Evolutionary conservation across 2,797 vertebrate genomes (phyloP).

Genomic region (Thaleichthys pacificus): DNA sequence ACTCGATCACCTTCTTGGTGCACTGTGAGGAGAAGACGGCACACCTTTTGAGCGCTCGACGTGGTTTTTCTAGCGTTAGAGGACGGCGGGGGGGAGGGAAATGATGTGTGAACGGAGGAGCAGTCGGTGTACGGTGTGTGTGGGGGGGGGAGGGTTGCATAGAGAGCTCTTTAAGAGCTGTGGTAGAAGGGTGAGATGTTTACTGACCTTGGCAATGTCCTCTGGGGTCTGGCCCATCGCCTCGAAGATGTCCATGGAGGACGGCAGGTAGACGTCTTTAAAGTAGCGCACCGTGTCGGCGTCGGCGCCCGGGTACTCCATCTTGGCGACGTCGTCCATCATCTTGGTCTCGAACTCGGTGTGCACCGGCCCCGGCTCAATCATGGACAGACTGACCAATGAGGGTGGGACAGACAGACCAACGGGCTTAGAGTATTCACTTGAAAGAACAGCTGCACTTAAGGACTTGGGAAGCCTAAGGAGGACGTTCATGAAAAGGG

Average conservation of each 20-base stretch:
- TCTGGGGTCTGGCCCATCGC: slow-evolving; percentile 86
- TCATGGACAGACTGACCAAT: slow-evolving; percentile 82
- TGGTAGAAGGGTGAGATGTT: not conserved
- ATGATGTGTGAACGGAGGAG: too few species aligned
- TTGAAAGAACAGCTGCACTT: not conserved
- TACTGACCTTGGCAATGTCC: slow-evolving; percentile 81
- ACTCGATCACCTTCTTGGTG: slow-evolving; percentile 83
- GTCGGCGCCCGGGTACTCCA: slow-evolving; percentile 83
- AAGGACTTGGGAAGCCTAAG: too few species aligned
- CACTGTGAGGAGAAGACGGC: slow-evolving; percentile 65
- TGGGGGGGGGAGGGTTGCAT: too few species aligned
- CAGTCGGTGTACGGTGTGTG: too few species aligned
- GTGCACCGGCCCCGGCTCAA: slow-evolving; percentile 90
- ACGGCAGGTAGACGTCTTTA: slow-evolving; percentile 86
- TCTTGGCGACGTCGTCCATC: slow-evolving; percentile 81
- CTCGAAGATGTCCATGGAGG: slow-evolving; percentile 84
- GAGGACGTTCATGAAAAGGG: not conserved
- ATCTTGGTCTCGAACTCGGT: slow-evolving; percentile 92
- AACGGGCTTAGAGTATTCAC: not conserved
- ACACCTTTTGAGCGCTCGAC: too few species aligned
- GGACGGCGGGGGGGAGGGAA: not conserved
- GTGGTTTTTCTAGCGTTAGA: not conserved
- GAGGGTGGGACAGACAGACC: not conserved
- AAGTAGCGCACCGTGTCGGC: slow-evolving; percentile 84
- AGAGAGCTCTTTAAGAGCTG: not conserved